These are phyloP conservation scores for Tyrophagus putrescentiae DNA, from an alignment of 1,140 invertebrate species.

Conservation along the genomic window DNA sequence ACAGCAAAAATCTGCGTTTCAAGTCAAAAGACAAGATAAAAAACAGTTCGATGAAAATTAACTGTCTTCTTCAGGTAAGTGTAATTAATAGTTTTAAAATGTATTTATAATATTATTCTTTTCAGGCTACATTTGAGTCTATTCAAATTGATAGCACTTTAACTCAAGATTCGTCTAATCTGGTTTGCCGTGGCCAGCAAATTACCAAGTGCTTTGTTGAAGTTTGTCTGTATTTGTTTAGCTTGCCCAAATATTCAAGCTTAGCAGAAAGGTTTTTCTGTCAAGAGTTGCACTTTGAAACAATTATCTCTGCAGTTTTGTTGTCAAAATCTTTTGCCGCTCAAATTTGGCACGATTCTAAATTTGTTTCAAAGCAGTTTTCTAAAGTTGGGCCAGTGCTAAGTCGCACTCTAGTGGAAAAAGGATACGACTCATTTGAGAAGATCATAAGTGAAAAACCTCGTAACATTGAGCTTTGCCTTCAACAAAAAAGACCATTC, in stretches of 20 bases:
- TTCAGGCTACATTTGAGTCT: conserved; percentile 41
- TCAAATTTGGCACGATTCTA: conserved; percentile 57
- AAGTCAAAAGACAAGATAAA: conserved; percentile 47
- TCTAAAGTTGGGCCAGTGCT: conserved; percentile 50
- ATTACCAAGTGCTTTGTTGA: conserved; percentile 44
- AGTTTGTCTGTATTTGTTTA: conserved; percentile 32
- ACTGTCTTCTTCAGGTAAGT: conserved; percentile 53
- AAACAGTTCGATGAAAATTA: conserved; percentile 47
- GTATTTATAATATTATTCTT: too few species aligned
- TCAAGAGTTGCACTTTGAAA: background rate
- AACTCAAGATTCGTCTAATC: conserved; percentile 49
- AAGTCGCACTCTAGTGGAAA: conserved; percentile 45
- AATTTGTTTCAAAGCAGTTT: conserved; percentile 50
- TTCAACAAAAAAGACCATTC: conserved; percentile 40
- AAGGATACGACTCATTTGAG: conserved; percentile 50
- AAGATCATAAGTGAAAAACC: conserved; percentile 49
- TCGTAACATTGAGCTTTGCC: conserved; percentile 51
- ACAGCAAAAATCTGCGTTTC: conserved; percentile 48
- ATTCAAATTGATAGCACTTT: conserved; percentile 51
- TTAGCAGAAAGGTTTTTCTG: background rate
- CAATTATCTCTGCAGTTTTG: conserved; percentile 43
- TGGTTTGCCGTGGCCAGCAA: conserved; percentile 48
- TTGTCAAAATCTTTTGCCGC: conserved; percentile 49
- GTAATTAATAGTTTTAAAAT: too few species aligned
- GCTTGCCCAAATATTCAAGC: background rate